Evolutionary conservation across 2,797 vertebrate species (phyloP), one percentile per base, ranked within the genome.

Genomic region (Chelonia mydas): DNA sequence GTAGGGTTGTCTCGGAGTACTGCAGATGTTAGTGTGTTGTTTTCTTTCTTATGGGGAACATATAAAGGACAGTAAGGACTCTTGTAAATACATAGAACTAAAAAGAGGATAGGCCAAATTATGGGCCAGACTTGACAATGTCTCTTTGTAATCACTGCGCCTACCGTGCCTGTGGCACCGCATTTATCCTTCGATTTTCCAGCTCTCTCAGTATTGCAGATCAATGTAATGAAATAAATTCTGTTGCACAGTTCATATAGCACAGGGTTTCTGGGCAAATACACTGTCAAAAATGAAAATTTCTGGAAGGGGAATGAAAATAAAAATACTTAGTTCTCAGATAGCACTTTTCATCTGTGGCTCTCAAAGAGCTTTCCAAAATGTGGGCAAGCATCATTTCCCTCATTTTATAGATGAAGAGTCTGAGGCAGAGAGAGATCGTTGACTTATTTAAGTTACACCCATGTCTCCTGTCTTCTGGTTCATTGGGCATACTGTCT

Each of bases 381-480:
- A 77, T 28, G 45, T 77, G 7, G 15, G 8, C 9, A n/a, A 57
- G 27, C 3, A 49, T 31, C 45, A 77, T 77, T 54, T 74, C 23
- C 82, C 41, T 50, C 65, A 47, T 33, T 72, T 61, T 6, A 3
- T 41, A n/a, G 3, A 6, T n/a, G 80, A 15, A 33, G 37, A 94
- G 94, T 37, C 5, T 37, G 80, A 78, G 45, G 28, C 68, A 77
- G 13, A 27, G 16, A 31, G 33, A 81, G 12, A 49, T 83, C 0
- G 53, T n/a, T 89, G 5, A 31, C 85, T 85, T 82, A 84, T n/a
- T 89, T 84, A 82, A 86, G 45, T 55, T 84, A 65, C 90, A 45
- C 78, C n/a, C 4, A 2, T 83, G 47, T 0, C 88, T 88, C 95
- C 91, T 19, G 65, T 17, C 53, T 51, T 7, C 3, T 80, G 54